Percentiles rank a stretch among this genome's conserved stretches.
These are phyloP conservation scores for Noctuana brunneofusca DNA, from an alignment of 2,888 invertebrate genomes.

Conservation along the genomic window DNA sequence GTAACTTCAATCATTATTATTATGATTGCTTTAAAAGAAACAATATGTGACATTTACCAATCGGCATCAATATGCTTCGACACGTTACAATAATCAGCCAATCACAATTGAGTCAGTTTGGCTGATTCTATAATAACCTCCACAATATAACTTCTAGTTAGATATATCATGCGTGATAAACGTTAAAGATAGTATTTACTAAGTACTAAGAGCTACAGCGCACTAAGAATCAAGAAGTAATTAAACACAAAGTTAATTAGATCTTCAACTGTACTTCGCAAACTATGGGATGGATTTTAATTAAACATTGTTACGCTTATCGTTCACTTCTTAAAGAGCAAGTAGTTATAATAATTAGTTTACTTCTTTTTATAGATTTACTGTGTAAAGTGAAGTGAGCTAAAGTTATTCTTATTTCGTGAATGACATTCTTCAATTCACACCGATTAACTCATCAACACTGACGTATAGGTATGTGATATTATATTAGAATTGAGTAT, in stretches of 20 bases:
- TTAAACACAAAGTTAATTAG: conserved; percentile 11
- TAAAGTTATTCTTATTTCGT: no score
- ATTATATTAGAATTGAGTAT: no score
- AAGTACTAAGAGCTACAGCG: neutral
- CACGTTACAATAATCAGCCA: no score
- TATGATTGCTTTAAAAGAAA: no score
- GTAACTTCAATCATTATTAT: no score
- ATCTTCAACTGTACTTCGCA: conserved; percentile 14
- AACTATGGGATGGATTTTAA: conserved; percentile 20
- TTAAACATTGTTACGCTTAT: conserved; percentile 11
- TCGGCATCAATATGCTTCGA: no score
- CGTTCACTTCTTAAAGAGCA: neutral
- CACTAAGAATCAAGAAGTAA: conserved; percentile 14
- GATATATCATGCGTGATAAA: conserved; percentile 4
- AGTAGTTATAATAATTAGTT: neutral
- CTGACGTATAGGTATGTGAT: no score
- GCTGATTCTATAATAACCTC: no score
- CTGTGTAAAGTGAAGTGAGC: no score
- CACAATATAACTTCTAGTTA: neutral
- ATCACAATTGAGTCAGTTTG: neutral
- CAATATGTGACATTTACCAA: no score
- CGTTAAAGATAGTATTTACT: conserved; percentile 6
- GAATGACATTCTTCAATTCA: no score
- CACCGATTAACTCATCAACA: no score
- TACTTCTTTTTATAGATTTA: neutral